Evolutionary conservation across 2,888 invertebrate species (phyloP), one percentile per base, ranked within the genome.

Genomic region (Cantharis rufa): DNA sequence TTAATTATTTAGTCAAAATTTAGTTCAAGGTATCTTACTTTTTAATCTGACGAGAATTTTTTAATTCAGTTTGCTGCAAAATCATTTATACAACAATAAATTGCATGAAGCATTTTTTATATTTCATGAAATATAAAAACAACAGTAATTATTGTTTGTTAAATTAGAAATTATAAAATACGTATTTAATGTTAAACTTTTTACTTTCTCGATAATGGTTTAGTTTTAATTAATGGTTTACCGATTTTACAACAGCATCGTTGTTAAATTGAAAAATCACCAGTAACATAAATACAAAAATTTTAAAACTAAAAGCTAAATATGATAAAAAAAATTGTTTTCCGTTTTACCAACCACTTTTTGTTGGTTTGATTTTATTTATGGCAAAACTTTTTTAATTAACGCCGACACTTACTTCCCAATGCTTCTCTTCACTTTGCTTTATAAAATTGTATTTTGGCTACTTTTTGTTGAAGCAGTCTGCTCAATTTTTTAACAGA

Each of bases 381-480:
- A 79, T 63, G 80, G 70, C 77, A 69, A 79, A 80, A 80, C 70
- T 80, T 80, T 77, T 80, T 80, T 80, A 80, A 80, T 80, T 79
- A 80, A 72, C 70, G 71, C 62, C 48, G 66, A 72, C 76, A 75
- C 76, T 79, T 72, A 61, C 75, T 72, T 69, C 64, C 48, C n/a
- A 48, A 48, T 79, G 75, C 64, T 28, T 75, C 76, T 73, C 70
- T 76, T 70, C 61, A 64, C n/a, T 48, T 48, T 48, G n/a, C n/a
- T 48, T 13, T n/a, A n/a, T 48, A n/a, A 48, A 9, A 48, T 48
- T 48, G 48, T 48, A 48, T 48, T 48, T 48, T n/a, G 48, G 7
- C 7, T 48, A 7, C 48, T 48, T 48, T 48, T 48, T 48, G 48
- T n/a, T 48, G 9, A n/a, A n/a, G 13, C 48, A 48, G n/a, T 48